Conservation (phyloP, 2,113 vertebrate genomes). For the Labeo catla region DNA sequence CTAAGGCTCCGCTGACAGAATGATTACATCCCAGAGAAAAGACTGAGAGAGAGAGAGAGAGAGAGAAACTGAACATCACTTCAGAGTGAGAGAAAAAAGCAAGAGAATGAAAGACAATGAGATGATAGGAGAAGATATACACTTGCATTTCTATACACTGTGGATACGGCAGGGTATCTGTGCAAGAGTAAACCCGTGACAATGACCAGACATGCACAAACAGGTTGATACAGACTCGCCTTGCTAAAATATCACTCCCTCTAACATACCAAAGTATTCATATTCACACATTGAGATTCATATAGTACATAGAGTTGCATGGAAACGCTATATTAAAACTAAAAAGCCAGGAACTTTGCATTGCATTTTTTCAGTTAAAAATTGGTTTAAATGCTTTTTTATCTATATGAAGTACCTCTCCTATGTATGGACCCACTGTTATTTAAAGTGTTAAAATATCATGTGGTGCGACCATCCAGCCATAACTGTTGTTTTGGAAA, state of each 20-base stretch:
- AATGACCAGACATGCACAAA: neutral
- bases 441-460: too few species aligned
- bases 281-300: neutral
- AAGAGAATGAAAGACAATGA: constrained; percentile 59
- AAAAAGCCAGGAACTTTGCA: too few species aligned
- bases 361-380: too few species aligned
- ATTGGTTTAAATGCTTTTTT: too few species aligned
- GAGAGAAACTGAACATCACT: constrained; percentile 24
- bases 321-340: neutral
- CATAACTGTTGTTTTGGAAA: too few species aligned
- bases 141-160: constrained; percentile 3
- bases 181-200: neutral
- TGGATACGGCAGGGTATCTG: neutral
- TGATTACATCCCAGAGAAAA: constrained; percentile 49
- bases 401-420: too few species aligned
- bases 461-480: too few species aligned
- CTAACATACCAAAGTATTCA: neutral
- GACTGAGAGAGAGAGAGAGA: constrained; percentile 18
- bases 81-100: constrained; percentile 6
- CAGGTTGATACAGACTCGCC: neutral
- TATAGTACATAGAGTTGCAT: neutral
- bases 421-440: too few species aligned
- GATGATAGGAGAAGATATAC: constrained; percentile 75
- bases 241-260: neutral
- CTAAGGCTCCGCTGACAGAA: constrained; percentile 44